Percentiles rank a stretch among this genome's conserved stretches.
These are phyloP conservation scores for Heliconius aoede DNA, from an alignment of 2,888 invertebrate species.

Conservation along the genomic window DNA sequence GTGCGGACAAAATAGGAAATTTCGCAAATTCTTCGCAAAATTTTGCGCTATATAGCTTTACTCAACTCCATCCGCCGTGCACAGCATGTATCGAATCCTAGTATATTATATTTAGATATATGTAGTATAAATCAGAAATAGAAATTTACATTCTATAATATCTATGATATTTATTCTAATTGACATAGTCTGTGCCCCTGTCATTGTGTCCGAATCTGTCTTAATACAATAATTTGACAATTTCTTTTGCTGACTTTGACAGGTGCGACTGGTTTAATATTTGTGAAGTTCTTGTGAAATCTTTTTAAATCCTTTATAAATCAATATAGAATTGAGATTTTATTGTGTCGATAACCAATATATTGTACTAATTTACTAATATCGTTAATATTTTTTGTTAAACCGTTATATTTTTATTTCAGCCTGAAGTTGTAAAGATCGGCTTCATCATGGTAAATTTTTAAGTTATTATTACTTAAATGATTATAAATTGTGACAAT, in stretches of 20 bases:
- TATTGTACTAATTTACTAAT: not conserved
- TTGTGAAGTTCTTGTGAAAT: slow-evolving; percentile 52
- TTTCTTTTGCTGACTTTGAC: slow-evolving; percentile 62
- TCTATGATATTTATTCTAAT: not conserved
- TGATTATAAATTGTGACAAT: not conserved
- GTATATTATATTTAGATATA: no score
- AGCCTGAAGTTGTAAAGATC: slow-evolving; percentile 52
- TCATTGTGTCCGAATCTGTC: not conserved
- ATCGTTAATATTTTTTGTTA: slow-evolving; percentile 32
- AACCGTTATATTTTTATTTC: slow-evolving; percentile 52
- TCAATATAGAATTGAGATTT: not conserved
- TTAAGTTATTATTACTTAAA: slow-evolving; percentile 7
- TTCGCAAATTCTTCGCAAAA: no score
- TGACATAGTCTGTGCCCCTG: not conserved
- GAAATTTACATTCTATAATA: no score
- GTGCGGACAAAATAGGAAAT: no score
- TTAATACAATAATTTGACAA: slow-evolving; percentile 29
- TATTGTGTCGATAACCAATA: not conserved
- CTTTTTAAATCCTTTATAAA: slow-evolving; percentile 36
- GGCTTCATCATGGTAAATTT: slow-evolving; percentile 65
- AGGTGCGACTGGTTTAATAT: slow-evolving; percentile 58
- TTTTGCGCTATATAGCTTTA: no score
- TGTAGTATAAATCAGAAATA: no score
- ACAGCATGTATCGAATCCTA: no score
- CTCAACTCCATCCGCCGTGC: no score